These are phyloP conservation scores for Stichopus horrens DNA, from an alignment of 53 echinoderm and acorn worm species.

Conservation along the genomic window DNA sequence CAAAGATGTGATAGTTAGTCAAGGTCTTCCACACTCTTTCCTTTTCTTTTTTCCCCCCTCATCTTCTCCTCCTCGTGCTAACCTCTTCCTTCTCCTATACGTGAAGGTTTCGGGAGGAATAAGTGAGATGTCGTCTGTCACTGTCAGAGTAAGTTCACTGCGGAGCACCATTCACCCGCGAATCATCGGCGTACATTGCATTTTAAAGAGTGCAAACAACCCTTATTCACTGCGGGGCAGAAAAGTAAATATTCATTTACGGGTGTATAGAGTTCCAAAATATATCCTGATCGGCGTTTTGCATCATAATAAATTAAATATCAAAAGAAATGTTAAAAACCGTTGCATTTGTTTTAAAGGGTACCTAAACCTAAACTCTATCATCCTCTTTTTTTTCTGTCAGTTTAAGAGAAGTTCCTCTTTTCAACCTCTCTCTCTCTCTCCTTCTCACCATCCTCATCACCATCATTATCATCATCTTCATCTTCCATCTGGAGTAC, in stretches of 20 bases:
- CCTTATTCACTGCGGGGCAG: background rate
- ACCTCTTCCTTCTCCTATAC: background rate
- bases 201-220: slow-evolving; percentile 11
- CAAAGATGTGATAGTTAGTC: background rate
- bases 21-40: background rate
- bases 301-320: background rate
- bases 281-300: background rate
- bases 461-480: background rate
- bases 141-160: background rate
- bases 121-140: slow-evolving; percentile 10
- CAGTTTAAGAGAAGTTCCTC: background rate
- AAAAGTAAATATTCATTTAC: background rate
- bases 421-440: no score
- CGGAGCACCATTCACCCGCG: background rate
- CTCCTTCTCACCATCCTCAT: background rate
- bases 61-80: background rate
- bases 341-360: background rate
- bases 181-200: background rate
- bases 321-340: background rate
- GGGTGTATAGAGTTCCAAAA: background rate
- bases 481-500: background rate
- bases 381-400: background rate
- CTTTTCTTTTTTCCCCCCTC: background rate
- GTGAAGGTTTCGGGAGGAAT: background rate
- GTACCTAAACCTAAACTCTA: background rate